Evolutionary conservation across 2,888 invertebrate genomes (phyloP).

Genomic region (Tetropium fuscum): DNA sequence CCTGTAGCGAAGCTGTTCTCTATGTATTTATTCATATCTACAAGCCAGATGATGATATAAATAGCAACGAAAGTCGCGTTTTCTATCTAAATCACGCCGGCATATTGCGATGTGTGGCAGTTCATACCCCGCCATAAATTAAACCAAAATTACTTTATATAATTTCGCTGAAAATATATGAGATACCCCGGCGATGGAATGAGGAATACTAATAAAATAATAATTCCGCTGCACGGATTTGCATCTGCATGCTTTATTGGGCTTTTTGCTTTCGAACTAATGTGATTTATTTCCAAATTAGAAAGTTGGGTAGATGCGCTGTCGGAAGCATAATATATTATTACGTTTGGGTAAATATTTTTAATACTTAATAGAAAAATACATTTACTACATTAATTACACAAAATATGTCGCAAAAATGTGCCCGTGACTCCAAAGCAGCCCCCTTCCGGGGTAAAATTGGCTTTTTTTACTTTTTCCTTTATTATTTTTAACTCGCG

Average conservation of each 20-base stretch:
- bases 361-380: too few species aligned
- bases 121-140: slow-evolving; percentile 58
- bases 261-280: slow-evolving; percentile 48
- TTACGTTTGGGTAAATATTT: too few species aligned
- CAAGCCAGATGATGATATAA: slow-evolving; percentile 64
- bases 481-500: too few species aligned
- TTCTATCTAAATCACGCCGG: slow-evolving; percentile 64
- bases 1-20: slow-evolving; percentile 52
- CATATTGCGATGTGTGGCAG: slow-evolving; percentile 62
- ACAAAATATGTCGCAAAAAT: too few species aligned
- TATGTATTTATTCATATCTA: slow-evolving; percentile 64
- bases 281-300: slow-evolving; percentile 47
- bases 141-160: slow-evolving; percentile 61
- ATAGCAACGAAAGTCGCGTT: slow-evolving; percentile 63
- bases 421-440: too few species aligned
- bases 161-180: slow-evolving; percentile 57
- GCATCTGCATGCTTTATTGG: slow-evolving; percentile 51
- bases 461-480: too few species aligned
- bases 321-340: slow-evolving; percentile 8
- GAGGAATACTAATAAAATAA: slow-evolving; percentile 51
- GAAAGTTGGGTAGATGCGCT: slow-evolving; percentile 24
- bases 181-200: slow-evolving; percentile 42
- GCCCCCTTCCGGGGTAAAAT: too few species aligned
- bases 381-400: too few species aligned
- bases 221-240: slow-evolving; percentile 49